These are phyloP conservation scores for Intellagama lesueurii DNA, from an alignment of 2,797 vertebrate species.

Conservation along the genomic window DNA sequence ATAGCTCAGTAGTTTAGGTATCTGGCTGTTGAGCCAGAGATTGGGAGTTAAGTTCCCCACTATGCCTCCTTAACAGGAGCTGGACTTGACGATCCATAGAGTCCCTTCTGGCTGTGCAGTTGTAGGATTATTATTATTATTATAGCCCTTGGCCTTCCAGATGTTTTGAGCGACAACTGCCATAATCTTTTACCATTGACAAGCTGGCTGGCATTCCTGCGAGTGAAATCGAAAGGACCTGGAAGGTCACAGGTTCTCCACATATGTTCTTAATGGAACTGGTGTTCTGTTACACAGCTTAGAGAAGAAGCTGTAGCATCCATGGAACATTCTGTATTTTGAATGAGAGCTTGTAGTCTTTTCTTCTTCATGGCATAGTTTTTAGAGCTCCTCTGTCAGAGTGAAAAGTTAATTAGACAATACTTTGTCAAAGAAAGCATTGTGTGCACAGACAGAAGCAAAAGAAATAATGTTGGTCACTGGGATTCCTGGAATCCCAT, in stretches of 20 bases:
- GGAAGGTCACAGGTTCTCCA: background rate
- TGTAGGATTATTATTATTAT: no score
- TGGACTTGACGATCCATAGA: no score
- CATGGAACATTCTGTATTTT: background rate
- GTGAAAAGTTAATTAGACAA: background rate
- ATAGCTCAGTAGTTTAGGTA: no score
- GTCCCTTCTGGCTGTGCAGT: no score
- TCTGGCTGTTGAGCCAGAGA: no score
- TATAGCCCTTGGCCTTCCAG: background rate
- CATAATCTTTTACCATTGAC: background rate
- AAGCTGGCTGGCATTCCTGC: background rate
- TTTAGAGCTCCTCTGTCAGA: background rate
- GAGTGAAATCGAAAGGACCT: background rate
- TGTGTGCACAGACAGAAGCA: background rate
- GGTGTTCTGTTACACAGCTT: background rate
- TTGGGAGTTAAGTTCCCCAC: no score
- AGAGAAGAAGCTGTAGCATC: no score
- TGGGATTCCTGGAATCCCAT: background rate
- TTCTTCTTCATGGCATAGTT: background rate
- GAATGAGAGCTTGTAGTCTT: background rate
- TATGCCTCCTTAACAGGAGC: no score
- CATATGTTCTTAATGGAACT: background rate
- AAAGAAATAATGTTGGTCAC: no score
- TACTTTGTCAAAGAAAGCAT: background rate
- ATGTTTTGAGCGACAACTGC: background rate